These are phyloP conservation scores for Cabera pusaria DNA, from an alignment of 2,888 invertebrate genomes.

Conservation along the genomic window DNA sequence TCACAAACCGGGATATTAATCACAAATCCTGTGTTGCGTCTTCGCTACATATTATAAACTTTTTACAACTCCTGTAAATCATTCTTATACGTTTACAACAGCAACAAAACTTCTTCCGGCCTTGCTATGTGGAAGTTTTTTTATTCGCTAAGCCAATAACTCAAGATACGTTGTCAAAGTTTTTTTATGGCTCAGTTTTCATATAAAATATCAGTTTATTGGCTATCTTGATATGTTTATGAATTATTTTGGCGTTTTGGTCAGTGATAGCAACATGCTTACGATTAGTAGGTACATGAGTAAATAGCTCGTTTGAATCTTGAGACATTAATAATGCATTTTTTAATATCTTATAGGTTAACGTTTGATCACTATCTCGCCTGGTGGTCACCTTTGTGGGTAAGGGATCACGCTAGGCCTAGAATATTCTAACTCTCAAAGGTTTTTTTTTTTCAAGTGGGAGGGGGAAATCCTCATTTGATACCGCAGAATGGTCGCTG, in stretches of 20 bases:
- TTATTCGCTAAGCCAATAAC: constrained; percentile 61
- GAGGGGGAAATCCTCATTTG: too few species aligned
- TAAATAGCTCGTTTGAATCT: too few species aligned
- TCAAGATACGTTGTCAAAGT: constrained; percentile 67
- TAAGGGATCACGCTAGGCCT: too few species aligned
- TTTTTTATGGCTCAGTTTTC: constrained; percentile 59
- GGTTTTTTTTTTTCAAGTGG: too few species aligned
- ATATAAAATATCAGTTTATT: constrained; percentile 62
- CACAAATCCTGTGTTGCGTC: constrained; percentile 48
- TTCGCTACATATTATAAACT: constrained; percentile 49
- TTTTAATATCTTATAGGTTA: too few species aligned
- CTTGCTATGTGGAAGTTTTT: constrained; percentile 54
- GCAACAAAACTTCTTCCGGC: constrained; percentile 64
- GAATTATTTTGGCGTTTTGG: constrained; percentile 63
- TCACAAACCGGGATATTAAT: constrained; percentile 37
- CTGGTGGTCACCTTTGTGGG: too few species aligned
- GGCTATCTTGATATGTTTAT: constrained; percentile 43
- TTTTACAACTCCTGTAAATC: constrained; percentile 69
- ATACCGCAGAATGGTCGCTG: too few species aligned
- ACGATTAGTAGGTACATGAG: too few species aligned
- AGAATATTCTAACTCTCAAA: too few species aligned
- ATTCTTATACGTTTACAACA: constrained; percentile 69
- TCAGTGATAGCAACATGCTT: constrained; percentile 28
- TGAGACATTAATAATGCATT: too few species aligned
- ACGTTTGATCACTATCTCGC: too few species aligned